Base-by-base conservation (phyloP, 2,113 vertebrate genomes). In the Caloenas nicobarica region DNA sequence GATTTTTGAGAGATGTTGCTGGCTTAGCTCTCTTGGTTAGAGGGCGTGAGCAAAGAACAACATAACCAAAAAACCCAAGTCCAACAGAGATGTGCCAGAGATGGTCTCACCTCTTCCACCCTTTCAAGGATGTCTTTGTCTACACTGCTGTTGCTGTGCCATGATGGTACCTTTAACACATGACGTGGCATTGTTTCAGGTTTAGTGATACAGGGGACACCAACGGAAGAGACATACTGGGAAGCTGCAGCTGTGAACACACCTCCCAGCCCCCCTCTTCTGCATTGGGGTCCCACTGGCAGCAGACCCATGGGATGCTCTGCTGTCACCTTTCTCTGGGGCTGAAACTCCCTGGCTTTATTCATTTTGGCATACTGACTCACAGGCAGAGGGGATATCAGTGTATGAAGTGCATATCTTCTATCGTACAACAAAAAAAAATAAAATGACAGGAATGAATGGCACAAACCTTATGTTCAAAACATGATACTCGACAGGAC, bases 91-190 rank as follows among this genome's bases (percentile, higher is more conserved):
- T 21, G 33, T 60, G 44, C 15, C 38, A 48, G 48, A 54, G 34
- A 33, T 38, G 4, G 0, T 18, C 8, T 61, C 8, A 11, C 9
- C 19, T 88, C 22, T 31, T 66, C 28, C 69, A 24, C 8, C 12
- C 11, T 66, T 64, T 69, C 25, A 81, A n/a, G 25, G 16, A 7
- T 58, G 44, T 34, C 31, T 64, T 69, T 1, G 65, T 11, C 5
- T 38, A 11, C 19, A 17, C 15, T 5, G 11, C 46, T 88, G 56
- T 31, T n/a, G 38, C 6, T 10, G 7, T 0, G 0, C 17, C 57
- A 16, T 13, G 40, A 53, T 64, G 61, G 5, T 9, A 26, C 23
- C 34, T 69, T 57, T n/a, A 69, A 23, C 4, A 53, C 44, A 50
- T 61, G 34, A 88, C 48, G 33, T 54, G 58, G 4, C 16, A 17